Base-by-base conservation (phyloP, 2,888 invertebrate species). In the Prenolepis imparis region DNA sequence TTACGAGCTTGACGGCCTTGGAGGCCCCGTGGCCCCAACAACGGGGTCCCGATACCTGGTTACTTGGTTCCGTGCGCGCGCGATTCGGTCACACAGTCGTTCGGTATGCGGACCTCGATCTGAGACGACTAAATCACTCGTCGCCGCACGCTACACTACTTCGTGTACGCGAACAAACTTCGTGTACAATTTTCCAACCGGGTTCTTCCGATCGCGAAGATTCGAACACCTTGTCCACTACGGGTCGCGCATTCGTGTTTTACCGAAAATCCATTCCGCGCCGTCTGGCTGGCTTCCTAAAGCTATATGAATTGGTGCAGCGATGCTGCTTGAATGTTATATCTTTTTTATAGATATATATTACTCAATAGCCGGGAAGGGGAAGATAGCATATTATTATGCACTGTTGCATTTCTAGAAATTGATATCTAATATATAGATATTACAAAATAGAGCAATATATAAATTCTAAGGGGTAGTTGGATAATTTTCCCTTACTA, bases 81-180 rank as follows among this genome's bases (percentile, higher is more conserved):
- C 64, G 75, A 78, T 87, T 90, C 90, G 90, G 90, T 91, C 91
- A 87, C 78, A 68, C 77, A 85, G 87, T 87, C 83, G 89, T 89
- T 90, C 89, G 90, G 91, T 91, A 91, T 91, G 91, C 91, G 91
- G 90, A 90, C 90, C 91, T 91, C 91, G 91, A 87, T 88, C 87
- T 75, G 85, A 84, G 83, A 21, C 88, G 86, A 77, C 89, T 91
- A 91, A 91, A 91, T 91, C 90, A 90, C 83, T 77, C 83, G 86
- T 21, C 44, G 78, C 41, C 68, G 85, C 89, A 87, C 86, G 87
- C 80, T 89, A 89, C 87, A 87, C 78, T 55, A 28, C 28, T 24
- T 86, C 85, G 89, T 84, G 77, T 91, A 90, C n/a, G n/a, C 88
- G 82, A 87, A 68, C 78, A 41, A 64, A 85, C 82, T 28, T 28